These are phyloP conservation scores for Heteronetta atricapilla DNA, from an alignment of 2,113 vertebrate species.

Conservation along the genomic window DNA sequence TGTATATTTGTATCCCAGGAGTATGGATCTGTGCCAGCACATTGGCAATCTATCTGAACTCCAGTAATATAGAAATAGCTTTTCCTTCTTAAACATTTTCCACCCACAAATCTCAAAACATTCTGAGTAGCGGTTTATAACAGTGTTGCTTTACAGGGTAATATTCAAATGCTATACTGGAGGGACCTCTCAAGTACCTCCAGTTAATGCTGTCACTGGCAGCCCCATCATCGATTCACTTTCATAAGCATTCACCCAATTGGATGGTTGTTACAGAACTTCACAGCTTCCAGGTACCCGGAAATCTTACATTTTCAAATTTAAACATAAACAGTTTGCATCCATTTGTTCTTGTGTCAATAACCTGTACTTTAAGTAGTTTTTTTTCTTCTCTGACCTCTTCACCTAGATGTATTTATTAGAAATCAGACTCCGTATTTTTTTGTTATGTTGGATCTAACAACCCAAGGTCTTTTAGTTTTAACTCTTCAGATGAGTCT, in stretches of 20 bases:
- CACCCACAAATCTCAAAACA: background rate
- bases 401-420: background rate
- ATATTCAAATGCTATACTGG: background rate
- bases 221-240: background rate
- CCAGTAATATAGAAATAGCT: background rate
- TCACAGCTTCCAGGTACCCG: background rate
- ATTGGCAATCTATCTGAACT: background rate
- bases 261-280: background rate
- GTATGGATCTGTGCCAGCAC: background rate
- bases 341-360: background rate
- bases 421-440: conserved; percentile 10
- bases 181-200: background rate
- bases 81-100: conserved; percentile 8
- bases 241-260: background rate
- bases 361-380: background rate
- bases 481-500: background rate
- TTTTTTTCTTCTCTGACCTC: conserved; percentile 10
- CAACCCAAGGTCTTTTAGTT: background rate
- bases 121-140: background rate
- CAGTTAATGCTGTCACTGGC: conserved; percentile 6
- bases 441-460: background rate
- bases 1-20: background rate
- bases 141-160: background rate
- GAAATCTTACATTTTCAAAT: background rate
- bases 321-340: background rate